Base-by-base conservation (phyloP, 2,113 vertebrate species). In the Poeciliopsis retropinna region DNA sequence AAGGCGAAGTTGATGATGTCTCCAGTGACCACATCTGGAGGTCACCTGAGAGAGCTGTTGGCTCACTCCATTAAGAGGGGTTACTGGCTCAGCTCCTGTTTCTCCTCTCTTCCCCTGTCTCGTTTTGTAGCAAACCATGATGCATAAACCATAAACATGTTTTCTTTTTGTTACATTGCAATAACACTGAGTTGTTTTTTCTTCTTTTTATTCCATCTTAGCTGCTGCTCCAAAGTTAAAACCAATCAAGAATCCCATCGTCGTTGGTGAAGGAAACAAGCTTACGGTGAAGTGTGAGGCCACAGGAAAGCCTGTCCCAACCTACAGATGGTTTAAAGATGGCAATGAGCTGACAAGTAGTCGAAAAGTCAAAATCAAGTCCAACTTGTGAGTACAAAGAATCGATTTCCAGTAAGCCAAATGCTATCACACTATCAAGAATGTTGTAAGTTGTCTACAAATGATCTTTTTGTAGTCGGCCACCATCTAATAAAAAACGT, bases 281-380 rank as follows among this genome's bases (percentile, higher is more conserved):
- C 94, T 98, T 74, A 95, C 92, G 0, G 92, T 98, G 81, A 99
- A 97, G 92, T 99, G 97, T 5, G 97, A 97, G 93, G 97, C 96
- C 0, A 94, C 95, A 0, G 97, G 97, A 47, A 96, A 95, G 90
- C 96, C 97, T 80, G 84, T 89, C 83, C 96, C 95, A 0, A 95
- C 94, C 91, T 99, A 97, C 93, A 97, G 91, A 47, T 99, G 97
- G 97, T 98, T 97, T 94, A 98, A 97, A 95, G 97, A 99, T 2
- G 97, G 97, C 88, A 96, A 90, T 87, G 96, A 98, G 88, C 95
- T 99, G 88, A 97, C 97, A 93, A 97, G 95, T 88, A 97, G 94
- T 89, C 95, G 94, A 67, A 95, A 96, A 89, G 93, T 98, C 85
- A 93, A 93, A 87, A 99, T 98, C 94, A 97, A 90, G 93, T 95